Evolutionary conservation across 2,113 vertebrate species (phyloP).

Genomic region (Oostethus manadensis): DNA sequence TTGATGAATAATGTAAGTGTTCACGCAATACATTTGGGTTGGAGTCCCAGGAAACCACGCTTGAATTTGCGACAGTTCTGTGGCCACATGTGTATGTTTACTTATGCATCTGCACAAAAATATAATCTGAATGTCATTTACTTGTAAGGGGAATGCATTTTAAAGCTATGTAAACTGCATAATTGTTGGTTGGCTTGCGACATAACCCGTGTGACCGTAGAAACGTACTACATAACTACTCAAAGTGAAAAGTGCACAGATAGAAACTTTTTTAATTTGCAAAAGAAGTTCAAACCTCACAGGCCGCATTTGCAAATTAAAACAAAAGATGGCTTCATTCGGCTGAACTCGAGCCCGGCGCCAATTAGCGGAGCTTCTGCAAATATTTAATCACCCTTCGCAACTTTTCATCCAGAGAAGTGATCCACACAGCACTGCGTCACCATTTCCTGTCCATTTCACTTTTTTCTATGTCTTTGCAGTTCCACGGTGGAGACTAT

Average conservation of each 20-base stretch:
- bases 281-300: no score
- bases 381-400: slow-evolving; percentile 16
- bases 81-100: neutral
- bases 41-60: neutral
- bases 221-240: neutral
- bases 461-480: slow-evolving; percentile 33
- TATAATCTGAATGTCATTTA: neutral
- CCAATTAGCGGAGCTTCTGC: neutral
- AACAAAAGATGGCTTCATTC: neutral
- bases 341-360: neutral
- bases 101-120: slow-evolving; percentile 4
- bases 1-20: neutral
- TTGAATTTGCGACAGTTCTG: neutral
- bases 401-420: slow-evolving; percentile 27
- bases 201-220: no score
- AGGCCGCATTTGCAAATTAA: neutral
- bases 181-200: no score
- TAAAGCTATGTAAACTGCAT: no score
- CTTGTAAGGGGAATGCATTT: neutral
- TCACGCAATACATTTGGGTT: neutral
- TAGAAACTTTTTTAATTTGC: no score
- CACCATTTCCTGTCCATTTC: slow-evolving; percentile 69
- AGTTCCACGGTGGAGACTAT: slow-evolving; percentile 46
- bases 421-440: slow-evolving; percentile 59
- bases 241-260: neutral